Conservation (phyloP, 2,113 vertebrate genomes). For the Psittacus erithacus region DNA sequence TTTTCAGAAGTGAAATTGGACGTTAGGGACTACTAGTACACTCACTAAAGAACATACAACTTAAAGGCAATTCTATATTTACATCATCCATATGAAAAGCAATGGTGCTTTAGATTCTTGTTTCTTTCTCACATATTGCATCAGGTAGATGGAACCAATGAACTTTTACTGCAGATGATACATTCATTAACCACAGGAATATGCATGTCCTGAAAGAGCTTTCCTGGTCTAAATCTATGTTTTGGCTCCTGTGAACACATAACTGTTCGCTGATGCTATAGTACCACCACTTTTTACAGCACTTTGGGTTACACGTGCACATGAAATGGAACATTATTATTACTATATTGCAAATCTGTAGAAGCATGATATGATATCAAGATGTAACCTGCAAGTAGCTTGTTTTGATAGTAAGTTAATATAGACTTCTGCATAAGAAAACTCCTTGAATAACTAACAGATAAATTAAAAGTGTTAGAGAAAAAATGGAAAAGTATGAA, state of each 20-base stretch:
- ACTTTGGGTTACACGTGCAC: background rate
- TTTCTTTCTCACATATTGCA: background rate
- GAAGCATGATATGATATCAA: background rate
- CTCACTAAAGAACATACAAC: background rate
- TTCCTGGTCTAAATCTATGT: background rate
- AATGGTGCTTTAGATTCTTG: background rate
- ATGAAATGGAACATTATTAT: background rate
- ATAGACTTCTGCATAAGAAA: background rate
- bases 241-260: background rate
- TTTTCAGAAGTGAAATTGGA: background rate
- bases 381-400: background rate
- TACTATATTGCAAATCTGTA: background rate
- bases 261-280: background rate
- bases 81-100: background rate
- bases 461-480: background rate
- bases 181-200: background rate
- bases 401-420: background rate
- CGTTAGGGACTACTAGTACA: background rate
- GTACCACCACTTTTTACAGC: background rate
- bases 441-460: background rate
- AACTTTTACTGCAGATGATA: background rate
- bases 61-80: background rate
- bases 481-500: background rate
- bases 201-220: background rate
- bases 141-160: background rate